Percentiles rank a stretch among this genome's conserved stretches.
Conservation (phyloP, 2,113 vertebrate species). For the Dendropsophus ebraccatus region DNA sequence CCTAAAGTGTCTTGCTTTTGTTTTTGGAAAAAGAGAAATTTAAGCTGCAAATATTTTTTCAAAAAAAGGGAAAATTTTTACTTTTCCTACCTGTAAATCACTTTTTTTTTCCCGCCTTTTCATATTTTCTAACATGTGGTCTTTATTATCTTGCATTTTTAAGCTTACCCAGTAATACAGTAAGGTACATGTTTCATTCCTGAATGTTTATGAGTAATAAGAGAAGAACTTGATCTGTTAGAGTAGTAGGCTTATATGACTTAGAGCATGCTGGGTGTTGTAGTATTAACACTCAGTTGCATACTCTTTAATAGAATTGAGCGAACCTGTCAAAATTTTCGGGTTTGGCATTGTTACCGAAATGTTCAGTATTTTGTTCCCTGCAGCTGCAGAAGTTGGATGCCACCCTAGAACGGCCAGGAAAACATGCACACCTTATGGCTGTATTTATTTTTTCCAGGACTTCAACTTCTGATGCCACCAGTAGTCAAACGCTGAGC, state of each 20-base stretch:
- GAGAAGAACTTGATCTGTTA: conserved; percentile 73
- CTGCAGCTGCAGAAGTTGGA: no score
- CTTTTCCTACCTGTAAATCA: conserved; percentile 70
- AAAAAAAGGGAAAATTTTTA: conserved; percentile 69
- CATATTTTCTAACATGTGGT: conserved; percentile 77
- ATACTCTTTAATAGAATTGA: no score
- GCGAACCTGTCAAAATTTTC: no score
- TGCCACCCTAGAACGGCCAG: no score
- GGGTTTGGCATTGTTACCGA: no score
- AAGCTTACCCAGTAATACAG: conserved; percentile 89
- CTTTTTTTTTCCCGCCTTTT: conserved; percentile 66
- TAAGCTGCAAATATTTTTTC: conserved; percentile 64
- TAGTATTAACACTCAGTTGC: neutral
- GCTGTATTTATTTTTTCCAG: no score
- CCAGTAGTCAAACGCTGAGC: no score
- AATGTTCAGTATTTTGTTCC: no score
- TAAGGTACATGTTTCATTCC: conserved; percentile 84
- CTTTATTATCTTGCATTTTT: conserved; percentile 82
- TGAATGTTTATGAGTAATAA: conserved; percentile 74
- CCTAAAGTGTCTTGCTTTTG: conserved; percentile 83
- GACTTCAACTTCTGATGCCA: no score
- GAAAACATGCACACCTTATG: no score
- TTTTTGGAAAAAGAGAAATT: conserved; percentile 64
- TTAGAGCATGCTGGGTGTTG: conserved; percentile 7
- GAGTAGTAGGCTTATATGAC: neutral